Evolutionary conservation across 2,797 vertebrate species (phyloP), one percentile per base, ranked within the genome.

Genomic region (Crotalus adamanteus): DNA sequence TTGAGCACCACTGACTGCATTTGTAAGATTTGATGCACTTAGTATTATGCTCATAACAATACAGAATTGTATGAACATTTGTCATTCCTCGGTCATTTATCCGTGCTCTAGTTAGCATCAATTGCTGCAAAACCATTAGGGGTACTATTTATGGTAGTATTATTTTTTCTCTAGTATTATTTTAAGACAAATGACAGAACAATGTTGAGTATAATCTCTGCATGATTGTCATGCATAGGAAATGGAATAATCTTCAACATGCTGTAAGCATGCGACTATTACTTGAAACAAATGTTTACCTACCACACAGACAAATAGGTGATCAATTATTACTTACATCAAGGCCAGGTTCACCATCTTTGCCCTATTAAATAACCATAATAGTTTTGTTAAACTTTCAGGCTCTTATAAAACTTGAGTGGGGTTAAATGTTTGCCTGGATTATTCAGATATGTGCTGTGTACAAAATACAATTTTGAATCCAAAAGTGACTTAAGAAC

Each of bases 291-390:
- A 0, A 91, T 31, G 14, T 92, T 96, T 94, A 96, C 96, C 90
- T n/a, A 96, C 92, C 87, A 93, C 7, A 90, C 31, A 92, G 94
- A 94, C 51, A 93, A 93, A 95, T 53, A 95, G 93, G 92, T 93
- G 93, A 93, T 91, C 95, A 2, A 87, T 83, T 20, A 91, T 94
- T 97, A 99, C 99, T 99, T 98, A 99, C 99, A 97, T 99, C 99
- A 96, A 99, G 97, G 97, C 99, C 99, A 96, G 99, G 99, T 94
- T 99, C 98, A 95, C 99, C 99, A 95, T 99, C 98, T 95, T 99
- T 98, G 95, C 99, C 99, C 99, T 99, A 98, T 93, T 97, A 98
- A 97, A 97, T 95, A 97, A 97, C 95, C 96, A 98, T 37, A 98
- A 89, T 94, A 94, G 94, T 95, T 96, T 87, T 31, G 88, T 98